phyloP scores from a whole-genome alignment of 2,113 vertebrate genomes.

The Hucho hucho region DNA sequence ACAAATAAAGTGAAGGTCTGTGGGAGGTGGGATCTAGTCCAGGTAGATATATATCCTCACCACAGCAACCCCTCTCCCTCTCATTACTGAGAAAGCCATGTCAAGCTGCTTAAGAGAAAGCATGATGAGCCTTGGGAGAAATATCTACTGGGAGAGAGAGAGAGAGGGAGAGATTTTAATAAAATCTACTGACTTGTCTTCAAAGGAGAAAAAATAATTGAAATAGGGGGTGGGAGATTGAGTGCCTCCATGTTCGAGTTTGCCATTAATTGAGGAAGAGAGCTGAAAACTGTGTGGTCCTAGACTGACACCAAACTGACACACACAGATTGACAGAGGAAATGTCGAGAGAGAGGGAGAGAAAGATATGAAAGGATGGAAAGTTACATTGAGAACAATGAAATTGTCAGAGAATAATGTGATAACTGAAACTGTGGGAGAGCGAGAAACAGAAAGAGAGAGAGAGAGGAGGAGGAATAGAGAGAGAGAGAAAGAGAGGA shows the following conservation, averaged over 20 bases:
- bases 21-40: constrained; percentile 60
- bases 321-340: constrained; percentile 66
- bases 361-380: no score
- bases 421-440: no score
- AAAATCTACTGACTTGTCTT: constrained; percentile 61
- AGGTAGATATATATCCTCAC: constrained; percentile 52
- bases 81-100: constrained; percentile 9
- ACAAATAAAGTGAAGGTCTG: constrained; percentile 66
- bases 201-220: constrained; percentile 68
- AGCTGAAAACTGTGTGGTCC: constrained; percentile 70
- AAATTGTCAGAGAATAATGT: background rate
- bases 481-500: no score
- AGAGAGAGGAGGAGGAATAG: no score
- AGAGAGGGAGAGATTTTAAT: background rate
- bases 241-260: constrained; percentile 68
- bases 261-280: constrained; percentile 74
- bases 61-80: constrained; percentile 48
- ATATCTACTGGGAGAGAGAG: constrained; percentile 48
- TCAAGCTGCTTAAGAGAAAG: no score
- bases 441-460: no score
- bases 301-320: constrained; percentile 57
- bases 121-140: no score
- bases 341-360: background rate
- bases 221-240: constrained; percentile 47
- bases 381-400: background rate